Base-by-base conservation (phyloP, 2,888 invertebrate species). In the Physocephala rufipes region DNA sequence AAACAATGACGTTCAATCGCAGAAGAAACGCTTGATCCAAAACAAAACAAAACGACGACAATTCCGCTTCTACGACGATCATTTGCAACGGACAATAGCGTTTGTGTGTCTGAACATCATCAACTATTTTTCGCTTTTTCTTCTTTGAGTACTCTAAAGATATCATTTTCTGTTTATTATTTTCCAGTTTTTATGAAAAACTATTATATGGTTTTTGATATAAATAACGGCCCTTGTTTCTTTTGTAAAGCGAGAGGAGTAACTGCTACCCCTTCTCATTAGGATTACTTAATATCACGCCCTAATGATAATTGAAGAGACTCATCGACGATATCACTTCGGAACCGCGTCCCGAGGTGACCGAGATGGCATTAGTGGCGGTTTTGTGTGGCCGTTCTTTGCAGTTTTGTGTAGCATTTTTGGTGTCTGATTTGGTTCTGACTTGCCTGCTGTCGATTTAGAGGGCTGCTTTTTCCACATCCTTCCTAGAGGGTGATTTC, bases 281-380 rank as follows among this genome's bases (percentile, higher is more conserved):
- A 15, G 28, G 24, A 12, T n/a, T n/a, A 19, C 76, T 80, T 78
- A 28, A 82, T 80, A 80, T 83, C 81, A 83, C 79, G 84, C 80
- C 79, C 79, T 80, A 80, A 82, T 83, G 83, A 78, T 80, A 80
- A 81, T 82, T 82, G 76, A 81, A 83, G 82, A 81, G 80, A 76
- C 16, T 4, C 36, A 36, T 51, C 63, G 24, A 62, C 53, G 30
- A 49, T 16, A 26, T n/a, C n/a, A n/a, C n/a, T n/a, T n/a, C n/a
- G n/a, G n/a, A n/a, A n/a, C n/a, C n/a, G n/a, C n/a, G n/a, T n/a
- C n/a, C n/a, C n/a, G n/a, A n/a, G n/a, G n/a, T n/a, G n/a, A n/a
- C n/a, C n/a, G n/a, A n/a, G n/a, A n/a, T n/a, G n/a, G n/a, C 30
- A 45, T 24, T 58, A 53, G 51, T n/a, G 59, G 28, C n/a, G 36